Evolutionary conservation across 2,888 invertebrate species (phyloP), one percentile per base, ranked within the genome.

Genomic region (Toxonevra muliebris): DNA sequence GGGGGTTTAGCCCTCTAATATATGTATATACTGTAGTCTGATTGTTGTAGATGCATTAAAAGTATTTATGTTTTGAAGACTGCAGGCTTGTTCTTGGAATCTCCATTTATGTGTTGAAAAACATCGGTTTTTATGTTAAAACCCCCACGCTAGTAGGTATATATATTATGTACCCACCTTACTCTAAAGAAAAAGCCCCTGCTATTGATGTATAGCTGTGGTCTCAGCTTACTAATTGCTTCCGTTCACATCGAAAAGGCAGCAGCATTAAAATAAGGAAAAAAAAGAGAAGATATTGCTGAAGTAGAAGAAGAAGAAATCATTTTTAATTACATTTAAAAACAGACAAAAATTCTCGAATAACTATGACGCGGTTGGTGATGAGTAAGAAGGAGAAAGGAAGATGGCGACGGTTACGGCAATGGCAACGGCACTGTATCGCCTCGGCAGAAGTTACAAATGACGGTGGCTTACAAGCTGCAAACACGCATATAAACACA

Each of bases 211-310:
- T 4, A 30, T 53, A 8, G 20, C n/a, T 52, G 42, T 69, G 66
- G 69, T 72, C 79, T 77, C 80, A 75, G 74, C 77, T 81, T 82
- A 80, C 82, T 80, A 82, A 82, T 82, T 82, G 81, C 79, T 82
- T 82, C 82, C 81, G 81, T 77, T 82, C 50, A 19, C 19, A 54
- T n/a, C 20, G 40, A 57, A 66, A 17, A 12, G 30, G 9, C 19
- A 60, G 19, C 12, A n/a, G 40, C 8, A 45, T 5, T 19, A 59
- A 59, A 15, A 13, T 12, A 10, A 4, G 4, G 11, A 17, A 42
- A 58, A 30, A 30, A 30, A 7, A 4, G 7, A 30, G 30, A n/a
- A n/a, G n/a, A n/a, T n/a, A n/a, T 30, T 30, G 3, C 30, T 7
- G 30, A 30, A 2, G 43, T 42, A 13, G 40, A 4, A 10, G 40